phyloP scores from a whole-genome alignment of 2,797 vertebrate species.

The Hapalemur alaotrensis region DNA sequence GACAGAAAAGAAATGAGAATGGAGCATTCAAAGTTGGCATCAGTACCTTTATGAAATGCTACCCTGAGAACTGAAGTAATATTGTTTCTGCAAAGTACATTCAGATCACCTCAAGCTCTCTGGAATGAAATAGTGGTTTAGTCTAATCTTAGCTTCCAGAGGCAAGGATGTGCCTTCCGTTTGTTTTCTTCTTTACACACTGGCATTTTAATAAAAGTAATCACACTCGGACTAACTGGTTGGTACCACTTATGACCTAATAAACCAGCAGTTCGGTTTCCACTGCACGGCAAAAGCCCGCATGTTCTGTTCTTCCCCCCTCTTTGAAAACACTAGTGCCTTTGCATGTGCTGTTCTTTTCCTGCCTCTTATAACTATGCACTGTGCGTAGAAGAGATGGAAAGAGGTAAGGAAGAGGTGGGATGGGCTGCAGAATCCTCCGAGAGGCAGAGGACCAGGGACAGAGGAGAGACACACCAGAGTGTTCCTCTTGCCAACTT shows the following conservation, averaged over 20 bases:
- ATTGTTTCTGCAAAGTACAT: not conserved
- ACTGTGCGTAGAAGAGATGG: not conserved
- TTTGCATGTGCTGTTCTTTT: not conserved
- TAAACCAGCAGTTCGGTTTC: slow-evolving; percentile 32
- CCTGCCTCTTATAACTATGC: not conserved
- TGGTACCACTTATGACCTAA: not conserved
- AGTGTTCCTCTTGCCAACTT: not conserved
- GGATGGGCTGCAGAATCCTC: not conserved
- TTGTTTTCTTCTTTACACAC: slow-evolving; percentile 32
- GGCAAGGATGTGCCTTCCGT: not conserved
- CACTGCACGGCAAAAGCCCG: not conserved
- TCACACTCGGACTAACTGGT: not conserved
- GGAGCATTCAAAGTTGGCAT: not conserved
- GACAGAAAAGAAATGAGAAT: not conserved
- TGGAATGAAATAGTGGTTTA: not conserved
- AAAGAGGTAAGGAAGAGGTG: not conserved
- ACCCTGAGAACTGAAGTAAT: not conserved
- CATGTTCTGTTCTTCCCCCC: not conserved
- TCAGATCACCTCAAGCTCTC: not conserved
- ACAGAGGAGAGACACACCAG: not conserved
- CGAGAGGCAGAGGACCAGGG: not conserved
- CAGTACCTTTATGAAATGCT: not conserved
- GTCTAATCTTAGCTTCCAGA: not conserved
- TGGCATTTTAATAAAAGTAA: slow-evolving; percentile 30
- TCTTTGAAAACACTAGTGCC: no score